Conservation (phyloP, 2,888 invertebrate genomes). For the Epinotia nisella region DNA sequence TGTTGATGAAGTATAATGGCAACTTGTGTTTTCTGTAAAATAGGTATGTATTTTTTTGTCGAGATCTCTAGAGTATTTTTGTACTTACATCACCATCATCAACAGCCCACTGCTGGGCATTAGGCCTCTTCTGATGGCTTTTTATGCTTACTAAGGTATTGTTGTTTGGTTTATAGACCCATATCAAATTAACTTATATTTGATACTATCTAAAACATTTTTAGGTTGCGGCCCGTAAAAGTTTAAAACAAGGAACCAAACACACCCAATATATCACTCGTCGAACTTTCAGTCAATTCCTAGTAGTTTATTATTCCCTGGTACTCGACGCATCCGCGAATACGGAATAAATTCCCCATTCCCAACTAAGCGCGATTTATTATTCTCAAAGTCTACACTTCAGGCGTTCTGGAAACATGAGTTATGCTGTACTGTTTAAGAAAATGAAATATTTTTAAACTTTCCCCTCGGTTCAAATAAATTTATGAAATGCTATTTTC, state of each 20-base stretch:
- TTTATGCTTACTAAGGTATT: too few relatives aligned
- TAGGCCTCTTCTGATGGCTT: too few relatives aligned
- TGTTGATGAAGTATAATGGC: background rate
- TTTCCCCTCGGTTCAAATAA: slow-evolving; percentile 40
- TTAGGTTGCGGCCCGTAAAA: background rate
- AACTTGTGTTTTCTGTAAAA: too few relatives aligned
- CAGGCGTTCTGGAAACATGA: slow-evolving; percentile 41
- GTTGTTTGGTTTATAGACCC: too few relatives aligned
- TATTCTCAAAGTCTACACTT: slow-evolving; percentile 44
- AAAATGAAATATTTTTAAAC: slow-evolving; percentile 45
- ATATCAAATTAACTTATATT: background rate
- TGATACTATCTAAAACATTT: background rate
- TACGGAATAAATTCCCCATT: slow-evolving; percentile 41
- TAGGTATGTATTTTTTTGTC: too few relatives aligned
- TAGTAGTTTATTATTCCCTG: slow-evolving; percentile 25
- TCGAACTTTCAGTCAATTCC: slow-evolving; percentile 26
- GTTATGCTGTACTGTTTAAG: slow-evolving; percentile 45
- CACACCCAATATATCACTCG: slow-evolving; percentile 23
- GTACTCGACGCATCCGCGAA: slow-evolving; percentile 6
- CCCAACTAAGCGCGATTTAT: slow-evolving; percentile 39
- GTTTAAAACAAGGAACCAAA: background rate
- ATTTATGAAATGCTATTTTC: slow-evolving; percentile 41
- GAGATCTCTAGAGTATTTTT: too few relatives aligned
- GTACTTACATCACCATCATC: too few relatives aligned
- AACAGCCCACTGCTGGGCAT: too few relatives aligned